Conservation (phyloP, 2,797 vertebrate species). For the Parotocinclus haroldoi region DNA sequence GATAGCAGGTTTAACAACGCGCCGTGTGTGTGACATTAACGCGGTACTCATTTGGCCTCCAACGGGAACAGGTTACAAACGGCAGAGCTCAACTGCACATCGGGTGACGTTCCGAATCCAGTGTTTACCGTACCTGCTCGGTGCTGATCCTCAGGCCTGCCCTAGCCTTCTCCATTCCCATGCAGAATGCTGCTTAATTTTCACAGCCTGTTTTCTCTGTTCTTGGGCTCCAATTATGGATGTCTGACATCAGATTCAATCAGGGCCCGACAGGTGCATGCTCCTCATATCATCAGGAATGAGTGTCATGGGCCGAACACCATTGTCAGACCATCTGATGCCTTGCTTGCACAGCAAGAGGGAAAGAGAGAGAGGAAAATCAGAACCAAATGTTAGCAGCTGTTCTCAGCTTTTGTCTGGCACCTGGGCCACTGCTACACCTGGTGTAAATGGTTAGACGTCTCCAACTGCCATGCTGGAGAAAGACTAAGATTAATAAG, state of each 20-base stretch:
- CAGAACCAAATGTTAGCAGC: conserved; percentile 29
- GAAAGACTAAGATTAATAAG: too few relatives aligned
- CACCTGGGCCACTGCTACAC: conserved; percentile 17
- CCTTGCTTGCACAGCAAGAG: conserved; percentile 20
- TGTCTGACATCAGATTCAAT: conserved; percentile 42
- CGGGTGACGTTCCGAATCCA: background rate
- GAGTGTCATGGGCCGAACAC: conserved; percentile 28
- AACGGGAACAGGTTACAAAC: background rate
- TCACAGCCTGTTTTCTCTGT: conserved; percentile 33
- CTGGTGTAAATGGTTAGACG: conserved; percentile 2
- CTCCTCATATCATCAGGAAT: conserved; percentile 20
- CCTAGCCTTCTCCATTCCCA: conserved; percentile 22
- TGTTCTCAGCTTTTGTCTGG: conserved; percentile 20
- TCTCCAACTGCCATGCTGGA: too few relatives aligned
- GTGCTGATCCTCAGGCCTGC: conserved; percentile 17
- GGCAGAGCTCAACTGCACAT: background rate
- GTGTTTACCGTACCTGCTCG: conserved; percentile 8
- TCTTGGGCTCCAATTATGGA: conserved; percentile 34
- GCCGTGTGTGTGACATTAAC: too few relatives aligned
- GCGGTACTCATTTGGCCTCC: too few relatives aligned
- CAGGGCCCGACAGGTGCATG: conserved; percentile 18
- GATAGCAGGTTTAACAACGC: background rate
- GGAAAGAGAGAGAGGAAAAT: conserved; percentile 4
- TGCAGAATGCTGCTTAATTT: conserved; percentile 40
- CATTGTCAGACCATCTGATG: conserved; percentile 40